These are phyloP conservation scores for Laterallus jamaicensis DNA, from an alignment of 2,113 vertebrate genomes.

Conservation along the genomic window DNA sequence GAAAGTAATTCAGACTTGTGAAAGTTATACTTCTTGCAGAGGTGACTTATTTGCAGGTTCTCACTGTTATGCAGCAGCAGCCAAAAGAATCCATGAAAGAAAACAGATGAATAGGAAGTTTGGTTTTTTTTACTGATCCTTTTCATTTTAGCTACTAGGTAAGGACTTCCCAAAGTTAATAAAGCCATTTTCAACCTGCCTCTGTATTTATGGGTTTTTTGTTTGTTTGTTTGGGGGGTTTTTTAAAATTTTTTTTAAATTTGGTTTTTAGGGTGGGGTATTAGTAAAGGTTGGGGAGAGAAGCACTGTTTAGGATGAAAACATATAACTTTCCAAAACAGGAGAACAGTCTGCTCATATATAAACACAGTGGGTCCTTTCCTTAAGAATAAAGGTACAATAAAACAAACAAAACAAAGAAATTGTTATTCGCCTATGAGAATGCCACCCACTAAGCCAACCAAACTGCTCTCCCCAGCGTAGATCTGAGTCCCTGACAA, in stretches of 20 bases:
- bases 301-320: not conserved
- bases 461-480: not conserved
- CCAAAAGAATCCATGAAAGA: not conserved
- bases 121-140: constrained; percentile 8
- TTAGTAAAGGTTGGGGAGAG: not conserved
- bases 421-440: constrained; percentile 13
- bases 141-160: not conserved
- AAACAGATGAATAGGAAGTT: not conserved
- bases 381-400: constrained; percentile 1
- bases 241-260: not conserved
- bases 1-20: not conserved
- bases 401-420: constrained; percentile 57
- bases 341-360: not conserved
- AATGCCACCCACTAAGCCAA: constrained; percentile 63
- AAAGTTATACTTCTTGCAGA: not conserved
- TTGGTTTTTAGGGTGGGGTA: not conserved
- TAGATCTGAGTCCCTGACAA: not conserved
- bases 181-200: not conserved
- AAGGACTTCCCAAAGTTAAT: constrained; percentile 38
- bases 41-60: not conserved
- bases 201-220: not conserved
- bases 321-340: not conserved
- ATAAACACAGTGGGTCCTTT: not conserved
- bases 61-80: not conserved
- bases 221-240: not conserved